phyloP scores from a whole-genome alignment of 1,140 invertebrate species.

The Panulirus ornatus region DNA sequence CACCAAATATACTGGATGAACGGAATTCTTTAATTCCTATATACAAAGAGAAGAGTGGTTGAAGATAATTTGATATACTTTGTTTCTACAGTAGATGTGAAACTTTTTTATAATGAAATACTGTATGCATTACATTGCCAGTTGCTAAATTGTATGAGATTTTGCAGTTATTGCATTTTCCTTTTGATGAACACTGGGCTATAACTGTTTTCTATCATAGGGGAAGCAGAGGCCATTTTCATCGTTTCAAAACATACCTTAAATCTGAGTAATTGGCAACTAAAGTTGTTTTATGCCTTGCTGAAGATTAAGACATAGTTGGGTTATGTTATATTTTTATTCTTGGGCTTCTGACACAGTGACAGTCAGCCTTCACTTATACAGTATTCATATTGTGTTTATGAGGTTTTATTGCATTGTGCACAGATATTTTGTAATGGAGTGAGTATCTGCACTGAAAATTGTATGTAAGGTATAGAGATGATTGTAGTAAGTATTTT shows the following conservation, averaged over 20 bases:
- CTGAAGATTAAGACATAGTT: neutral
- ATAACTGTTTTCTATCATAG: neutral
- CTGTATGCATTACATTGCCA: neutral
- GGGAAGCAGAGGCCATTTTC: neutral
- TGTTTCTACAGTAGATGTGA: no score
- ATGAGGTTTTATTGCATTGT: neutral
- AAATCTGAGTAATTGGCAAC: conserved; percentile 25
- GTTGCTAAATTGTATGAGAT: neutral
- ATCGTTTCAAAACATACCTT: conserved; percentile 19
- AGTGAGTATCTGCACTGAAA: no score
- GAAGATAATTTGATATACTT: neutral
- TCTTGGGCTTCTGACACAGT: neutral
- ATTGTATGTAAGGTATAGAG: neutral
- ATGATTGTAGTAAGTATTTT: neutral
- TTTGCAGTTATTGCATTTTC: no score
- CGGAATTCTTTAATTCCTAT: neutral
- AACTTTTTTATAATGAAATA: no score
- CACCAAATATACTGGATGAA: neutral
- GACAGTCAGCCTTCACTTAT: neutral
- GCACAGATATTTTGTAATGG: neutral
- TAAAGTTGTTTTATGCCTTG: conserved; percentile 39
- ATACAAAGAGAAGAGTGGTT: neutral
- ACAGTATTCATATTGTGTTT: neutral
- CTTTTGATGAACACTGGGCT: no score
- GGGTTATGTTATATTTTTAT: neutral